These are phyloP conservation scores for Leptogaster cylindrica DNA, from an alignment of 2,888 invertebrate species.

Conservation along the genomic window DNA sequence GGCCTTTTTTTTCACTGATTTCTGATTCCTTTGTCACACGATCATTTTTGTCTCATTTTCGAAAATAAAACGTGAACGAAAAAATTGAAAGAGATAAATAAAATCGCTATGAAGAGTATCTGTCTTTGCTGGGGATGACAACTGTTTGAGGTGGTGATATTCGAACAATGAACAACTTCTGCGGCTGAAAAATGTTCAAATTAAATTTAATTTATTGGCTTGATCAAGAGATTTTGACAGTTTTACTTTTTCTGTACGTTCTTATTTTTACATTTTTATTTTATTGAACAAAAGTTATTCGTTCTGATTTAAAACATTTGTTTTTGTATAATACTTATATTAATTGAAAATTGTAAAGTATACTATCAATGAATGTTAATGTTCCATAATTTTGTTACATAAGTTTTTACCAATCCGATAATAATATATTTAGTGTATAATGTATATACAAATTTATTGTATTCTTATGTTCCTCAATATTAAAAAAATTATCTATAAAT, in stretches of 20 bases:
- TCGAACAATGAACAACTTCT: slow-evolving; percentile 38
- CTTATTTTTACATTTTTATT: too few relatives aligned
- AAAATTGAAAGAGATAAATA: slow-evolving; percentile 29
- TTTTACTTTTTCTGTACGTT: background rate
- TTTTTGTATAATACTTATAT: too few relatives aligned
- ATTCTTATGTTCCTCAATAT: too few relatives aligned
- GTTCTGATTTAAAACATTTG: too few relatives aligned
- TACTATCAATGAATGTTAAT: too few relatives aligned
- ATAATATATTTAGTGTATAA: too few relatives aligned
- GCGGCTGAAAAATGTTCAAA: slow-evolving; percentile 37
- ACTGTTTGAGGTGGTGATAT: slow-evolving; percentile 37
- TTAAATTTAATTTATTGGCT: slow-evolving; percentile 41
- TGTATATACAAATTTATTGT: too few relatives aligned
- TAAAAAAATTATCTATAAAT: too few relatives aligned
- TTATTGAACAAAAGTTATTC: too few relatives aligned
- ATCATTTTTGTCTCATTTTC: slow-evolving; percentile 39
- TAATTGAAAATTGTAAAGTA: too few relatives aligned
- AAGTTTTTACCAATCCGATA: too few relatives aligned
- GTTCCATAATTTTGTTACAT: too few relatives aligned
- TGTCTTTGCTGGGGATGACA: slow-evolving; percentile 13
- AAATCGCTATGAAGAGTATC: slow-evolving; percentile 15
- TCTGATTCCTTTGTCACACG: slow-evolving; percentile 23
- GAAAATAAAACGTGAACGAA: background rate
- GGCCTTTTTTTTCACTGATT: slow-evolving; percentile 6
- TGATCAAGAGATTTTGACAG: slow-evolving; percentile 21